Base-by-base conservation (phyloP, 2,888 invertebrate species). In the Maniola hyperantus region DNA sequence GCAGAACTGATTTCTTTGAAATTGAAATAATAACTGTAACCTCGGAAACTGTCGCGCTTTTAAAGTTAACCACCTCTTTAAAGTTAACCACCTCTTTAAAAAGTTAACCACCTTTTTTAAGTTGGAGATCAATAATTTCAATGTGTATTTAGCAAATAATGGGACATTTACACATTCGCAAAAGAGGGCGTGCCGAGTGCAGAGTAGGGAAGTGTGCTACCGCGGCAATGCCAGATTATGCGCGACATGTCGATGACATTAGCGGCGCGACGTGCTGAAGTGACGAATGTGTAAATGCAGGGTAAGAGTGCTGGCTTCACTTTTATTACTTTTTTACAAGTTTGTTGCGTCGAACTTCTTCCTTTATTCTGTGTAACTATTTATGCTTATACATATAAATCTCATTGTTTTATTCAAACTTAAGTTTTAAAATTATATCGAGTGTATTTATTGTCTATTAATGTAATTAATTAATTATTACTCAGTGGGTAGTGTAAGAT, bases 381-480 rank as follows among this genome's bases (percentile, higher is more conserved):
- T 33, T 46, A 46, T 59, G 59, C 46, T 66, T 42, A 39, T 7
- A 42, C 13, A 13, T 26, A 67, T 60, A 67, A 72, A 69, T 72
- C 72, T 71, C 72, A 72, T 72, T 67, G 68, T 72, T 69, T 72
- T 67, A 69, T 54, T 68, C 55, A 51, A 50, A 54, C 48, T 62
- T 71, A 69, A 71, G 71, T 71, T 68, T 58, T 62, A 46, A 67
- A 68, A 71, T 65, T 63, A 66, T 55, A 70, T 72, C 66, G 66
- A 68, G 61, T 64, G 61, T 75, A 74, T 74, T 74, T 74, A 74
- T 74, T 72, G 69, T 68, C 65, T 66, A 66, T 69, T 67, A 54
- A 64, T 61, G 60, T 65, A 63, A 54, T 44, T 53, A 53, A 62
- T 64, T 57, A 57, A 57, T 42, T 57, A 57, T 68, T 68, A 71